phyloP scores from a whole-genome alignment of 2,888 invertebrate species.

The Drosophila sordidula region DNA sequence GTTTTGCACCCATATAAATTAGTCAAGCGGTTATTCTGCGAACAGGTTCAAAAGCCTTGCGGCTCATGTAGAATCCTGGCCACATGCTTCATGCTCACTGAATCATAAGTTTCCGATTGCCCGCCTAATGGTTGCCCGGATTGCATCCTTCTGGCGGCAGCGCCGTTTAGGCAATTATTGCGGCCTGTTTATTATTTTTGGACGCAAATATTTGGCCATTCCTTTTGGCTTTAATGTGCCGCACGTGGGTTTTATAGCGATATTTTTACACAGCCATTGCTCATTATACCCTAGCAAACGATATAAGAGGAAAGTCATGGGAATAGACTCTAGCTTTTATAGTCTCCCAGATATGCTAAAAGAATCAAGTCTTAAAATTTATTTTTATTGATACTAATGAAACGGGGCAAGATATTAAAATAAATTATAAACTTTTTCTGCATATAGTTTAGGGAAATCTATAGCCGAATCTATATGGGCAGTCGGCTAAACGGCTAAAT shows the following conservation, averaged over 20 bases:
- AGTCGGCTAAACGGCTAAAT: too few species aligned
- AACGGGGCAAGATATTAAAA: too few species aligned
- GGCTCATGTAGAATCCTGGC: slow-evolving; percentile 9
- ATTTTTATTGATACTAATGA: too few species aligned
- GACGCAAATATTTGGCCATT: slow-evolving; percentile 14
- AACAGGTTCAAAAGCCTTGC: slow-evolving; percentile 33
- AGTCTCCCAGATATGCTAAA: too few species aligned
- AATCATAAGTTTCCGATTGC: slow-evolving; percentile 43
- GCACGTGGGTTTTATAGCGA: slow-evolving; percentile 57
- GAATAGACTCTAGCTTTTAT: too few species aligned
- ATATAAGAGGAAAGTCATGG: background rate
- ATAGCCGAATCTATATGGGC: too few species aligned
- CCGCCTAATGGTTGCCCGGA: slow-evolving; percentile 13
- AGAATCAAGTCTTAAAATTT: too few species aligned
- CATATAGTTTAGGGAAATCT: too few species aligned
- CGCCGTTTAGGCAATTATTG: slow-evolving; percentile 46
- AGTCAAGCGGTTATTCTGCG: slow-evolving; percentile 31
- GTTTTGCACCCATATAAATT: slow-evolving; percentile 42
- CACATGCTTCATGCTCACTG: slow-evolving; percentile 5
- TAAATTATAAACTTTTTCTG: too few species aligned
- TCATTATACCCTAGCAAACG: background rate
- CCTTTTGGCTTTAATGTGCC: slow-evolving; percentile 35
- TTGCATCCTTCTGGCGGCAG: slow-evolving; percentile 40
- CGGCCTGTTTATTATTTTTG: slow-evolving; percentile 26
- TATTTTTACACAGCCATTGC: slow-evolving; percentile 27